These are phyloP conservation scores for Leptinotarsa peninsularis DNA, from an alignment of 2,888 invertebrate species.

Conservation along the genomic window DNA sequence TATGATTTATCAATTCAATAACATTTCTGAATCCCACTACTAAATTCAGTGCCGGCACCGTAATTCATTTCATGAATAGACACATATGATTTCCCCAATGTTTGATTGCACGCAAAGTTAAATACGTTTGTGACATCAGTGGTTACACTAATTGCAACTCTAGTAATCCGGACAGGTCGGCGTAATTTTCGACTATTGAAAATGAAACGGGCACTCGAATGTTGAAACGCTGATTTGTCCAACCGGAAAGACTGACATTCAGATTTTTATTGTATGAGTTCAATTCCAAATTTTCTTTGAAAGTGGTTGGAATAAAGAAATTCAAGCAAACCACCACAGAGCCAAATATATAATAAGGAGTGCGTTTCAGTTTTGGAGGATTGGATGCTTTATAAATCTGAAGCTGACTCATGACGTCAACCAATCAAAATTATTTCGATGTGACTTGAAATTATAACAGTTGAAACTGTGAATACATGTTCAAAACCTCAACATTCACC, in stretches of 20 bases:
- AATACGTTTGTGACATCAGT: conserved; percentile 1
- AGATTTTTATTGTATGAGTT: background rate
- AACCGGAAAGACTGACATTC: background rate
- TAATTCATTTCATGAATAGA: conserved; percentile 1
- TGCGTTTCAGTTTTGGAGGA: no score
- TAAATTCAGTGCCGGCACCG: background rate
- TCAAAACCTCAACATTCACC: no score
- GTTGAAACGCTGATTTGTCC: background rate
- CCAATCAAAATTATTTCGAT: no score
- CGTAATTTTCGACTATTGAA: background rate
- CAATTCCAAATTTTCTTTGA: no score
- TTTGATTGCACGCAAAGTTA: conserved; percentile 8
- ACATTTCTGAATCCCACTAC: background rate
- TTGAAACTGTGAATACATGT: no score
- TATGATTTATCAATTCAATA: background rate
- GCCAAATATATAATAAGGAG: no score
- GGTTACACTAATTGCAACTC: background rate
- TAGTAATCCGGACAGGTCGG: background rate
- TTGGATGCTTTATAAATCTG: no score
- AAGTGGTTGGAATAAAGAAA: no score
- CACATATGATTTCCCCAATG: conserved; percentile 11
- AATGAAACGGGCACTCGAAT: background rate
- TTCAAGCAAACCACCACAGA: no score
- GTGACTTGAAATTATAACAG: no score
- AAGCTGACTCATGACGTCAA: no score